Evolutionary conservation across 1,140 invertebrate genomes (phyloP).

Genomic region (Heliconius congener): DNA sequence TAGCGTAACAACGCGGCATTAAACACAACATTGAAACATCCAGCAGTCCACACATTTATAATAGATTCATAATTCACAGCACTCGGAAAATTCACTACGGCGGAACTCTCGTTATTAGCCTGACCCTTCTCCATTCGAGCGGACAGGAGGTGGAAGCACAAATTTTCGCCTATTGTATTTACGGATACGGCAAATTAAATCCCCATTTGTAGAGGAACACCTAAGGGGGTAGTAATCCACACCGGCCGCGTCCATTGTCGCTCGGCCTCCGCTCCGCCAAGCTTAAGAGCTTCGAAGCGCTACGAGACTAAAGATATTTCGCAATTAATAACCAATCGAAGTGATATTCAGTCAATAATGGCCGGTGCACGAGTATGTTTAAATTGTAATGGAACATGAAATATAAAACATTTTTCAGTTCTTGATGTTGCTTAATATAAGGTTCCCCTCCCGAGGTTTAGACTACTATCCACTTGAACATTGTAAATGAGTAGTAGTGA

Average conservation of each 20-base stretch:
- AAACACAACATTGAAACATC: background rate
- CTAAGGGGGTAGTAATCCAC: constrained; percentile 64
- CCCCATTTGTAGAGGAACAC: constrained; percentile 68
- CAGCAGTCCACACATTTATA: constrained; percentile 22
- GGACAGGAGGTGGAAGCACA: constrained; percentile 48
- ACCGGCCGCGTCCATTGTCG: constrained; percentile 61
- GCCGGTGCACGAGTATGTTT: background rate
- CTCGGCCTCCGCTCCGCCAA: constrained; percentile 48
- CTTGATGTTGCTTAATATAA: no score
- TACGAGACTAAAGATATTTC: constrained; percentile 54
- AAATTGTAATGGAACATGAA: background rate
- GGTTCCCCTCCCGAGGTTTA: no score
- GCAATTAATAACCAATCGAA: constrained; percentile 67
- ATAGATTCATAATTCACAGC: constrained; percentile 32
- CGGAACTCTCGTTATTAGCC: constrained; percentile 49
- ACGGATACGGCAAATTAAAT: constrained; percentile 73
- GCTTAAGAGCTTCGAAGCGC: constrained; percentile 59
- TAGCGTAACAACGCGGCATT: background rate
- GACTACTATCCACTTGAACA: no score
- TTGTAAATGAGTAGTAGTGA: no score
- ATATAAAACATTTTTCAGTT: no score
- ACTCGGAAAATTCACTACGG: constrained; percentile 37
- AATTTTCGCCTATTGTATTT: constrained; percentile 66
- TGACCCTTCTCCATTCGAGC: constrained; percentile 48
- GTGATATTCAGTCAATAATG: constrained; percentile 33